Conservation (phyloP, 1,140 invertebrate genomes). For the Drosophila fuyamai region DNA sequence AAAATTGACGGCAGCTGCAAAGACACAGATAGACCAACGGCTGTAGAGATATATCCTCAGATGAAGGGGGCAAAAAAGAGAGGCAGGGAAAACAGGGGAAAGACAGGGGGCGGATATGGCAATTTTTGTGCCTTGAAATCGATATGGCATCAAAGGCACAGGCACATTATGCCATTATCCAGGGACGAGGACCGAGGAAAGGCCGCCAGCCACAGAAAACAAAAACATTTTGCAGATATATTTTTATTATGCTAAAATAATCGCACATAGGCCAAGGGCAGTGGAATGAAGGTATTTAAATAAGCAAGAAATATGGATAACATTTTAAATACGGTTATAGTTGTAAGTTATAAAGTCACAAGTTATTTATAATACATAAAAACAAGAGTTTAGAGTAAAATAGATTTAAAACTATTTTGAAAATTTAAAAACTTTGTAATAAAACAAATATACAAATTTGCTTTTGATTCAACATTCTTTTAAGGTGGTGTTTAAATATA, state of each 20-base stretch:
- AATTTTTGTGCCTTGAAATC: slow-evolving; percentile 78
- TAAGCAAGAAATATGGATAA: neutral
- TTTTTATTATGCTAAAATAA: slow-evolving; percentile 83
- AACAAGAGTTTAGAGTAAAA: too few species aligned
- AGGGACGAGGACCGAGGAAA: slow-evolving; percentile 41
- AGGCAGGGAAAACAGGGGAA: slow-evolving; percentile 12
- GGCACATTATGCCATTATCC: slow-evolving; percentile 79
- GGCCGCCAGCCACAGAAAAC: slow-evolving; percentile 47
- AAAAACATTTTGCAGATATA: slow-evolving; percentile 71
- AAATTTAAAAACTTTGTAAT: too few species aligned
- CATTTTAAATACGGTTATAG: too few species aligned
- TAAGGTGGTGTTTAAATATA: too few species aligned
- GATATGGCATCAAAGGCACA: slow-evolving; percentile 77
- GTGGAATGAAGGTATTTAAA: slow-evolving; percentile 6
- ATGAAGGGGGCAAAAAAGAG: neutral
- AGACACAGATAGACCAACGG: slow-evolving; percentile 41
- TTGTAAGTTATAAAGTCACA: too few species aligned
- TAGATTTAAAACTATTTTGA: too few species aligned
- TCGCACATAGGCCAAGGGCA: slow-evolving; percentile 65
- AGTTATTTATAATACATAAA: too few species aligned
- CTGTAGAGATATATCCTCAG: slow-evolving; percentile 4
- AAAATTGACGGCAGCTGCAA: slow-evolving; percentile 67
- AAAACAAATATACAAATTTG: too few species aligned
- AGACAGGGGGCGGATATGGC: slow-evolving; percentile 72
- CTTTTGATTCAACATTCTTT: too few species aligned